These are phyloP conservation scores for Apoderus coryli DNA, from an alignment of 2,888 invertebrate species.

Conservation along the genomic window DNA sequence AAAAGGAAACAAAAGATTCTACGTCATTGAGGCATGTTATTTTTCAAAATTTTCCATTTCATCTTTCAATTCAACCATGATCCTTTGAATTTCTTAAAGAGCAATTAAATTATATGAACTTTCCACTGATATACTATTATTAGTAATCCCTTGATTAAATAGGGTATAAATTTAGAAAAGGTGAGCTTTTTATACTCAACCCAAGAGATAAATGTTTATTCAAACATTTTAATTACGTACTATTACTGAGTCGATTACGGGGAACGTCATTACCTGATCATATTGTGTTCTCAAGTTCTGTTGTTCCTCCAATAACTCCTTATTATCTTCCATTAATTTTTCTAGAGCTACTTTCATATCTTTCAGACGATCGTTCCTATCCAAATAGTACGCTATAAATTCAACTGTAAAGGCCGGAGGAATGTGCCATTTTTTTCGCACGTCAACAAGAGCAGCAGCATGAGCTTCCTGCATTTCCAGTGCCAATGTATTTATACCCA, in stretches of 20 bases:
- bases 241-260: not conserved
- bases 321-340: slow-evolving; percentile 59
- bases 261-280: slow-evolving; percentile 48
- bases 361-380: slow-evolving; percentile 69
- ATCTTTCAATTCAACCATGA: too few species aligned
- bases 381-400: slow-evolving; percentile 87
- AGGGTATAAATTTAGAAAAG: not conserved
- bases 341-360: slow-evolving; percentile 65
- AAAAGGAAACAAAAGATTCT: too few species aligned
- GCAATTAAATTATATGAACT: too few species aligned
- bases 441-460: slow-evolving; percentile 66
- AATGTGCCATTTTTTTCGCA: slow-evolving; percentile 87
- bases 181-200: too few species aligned
- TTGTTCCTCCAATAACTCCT: slow-evolving; percentile 62
- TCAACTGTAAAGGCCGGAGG: slow-evolving; percentile 89
- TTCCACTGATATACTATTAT: too few species aligned
- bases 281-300: slow-evolving; percentile 59
- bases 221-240: too few species aligned
- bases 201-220: too few species aligned
- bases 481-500: slow-evolving; percentile 76
- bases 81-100: too few species aligned
- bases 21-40: too few species aligned
- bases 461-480: slow-evolving; percentile 74
- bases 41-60: too few species aligned
- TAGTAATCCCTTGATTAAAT: too few species aligned